A percentile compares a stretch with the other conserved stretches of the same genome.
These are phyloP conservation scores for Xyrichtys novacula DNA, from an alignment of 2,797 vertebrate species.

Conservation along the genomic window DNA sequence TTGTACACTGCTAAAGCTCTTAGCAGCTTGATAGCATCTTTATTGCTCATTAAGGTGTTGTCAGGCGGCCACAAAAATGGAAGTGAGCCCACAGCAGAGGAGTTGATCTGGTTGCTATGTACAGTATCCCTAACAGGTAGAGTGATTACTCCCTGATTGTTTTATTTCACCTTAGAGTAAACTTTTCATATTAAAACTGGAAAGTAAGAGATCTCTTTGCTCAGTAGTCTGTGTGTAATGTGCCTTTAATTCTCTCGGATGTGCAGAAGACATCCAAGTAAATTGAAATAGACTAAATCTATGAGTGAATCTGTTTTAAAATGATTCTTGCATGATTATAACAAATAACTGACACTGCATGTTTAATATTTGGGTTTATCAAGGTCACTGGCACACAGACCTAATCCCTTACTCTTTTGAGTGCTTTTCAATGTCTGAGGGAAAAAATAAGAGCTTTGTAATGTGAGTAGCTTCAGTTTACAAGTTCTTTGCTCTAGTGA, in stretches of 20 bases:
- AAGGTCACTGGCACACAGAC: background rate
- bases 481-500: no score
- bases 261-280: background rate
- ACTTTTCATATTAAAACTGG: background rate
- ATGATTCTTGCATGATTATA: background rate
- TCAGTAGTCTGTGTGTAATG: background rate
- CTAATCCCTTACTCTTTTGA: no score
- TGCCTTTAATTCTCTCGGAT: background rate
- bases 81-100: slow-evolving; percentile 6
- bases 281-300: background rate
- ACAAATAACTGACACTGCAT: background rate
- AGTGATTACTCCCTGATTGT: background rate
- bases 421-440: no score
- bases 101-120: slow-evolving; percentile 18
- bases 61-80: slow-evolving; percentile 26
- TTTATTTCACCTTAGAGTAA: background rate
- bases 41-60: slow-evolving; percentile 44
- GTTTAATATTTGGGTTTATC: background rate
- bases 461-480: no score
- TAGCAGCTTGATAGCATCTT: slow-evolving; percentile 51
- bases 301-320: background rate
- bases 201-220: background rate
- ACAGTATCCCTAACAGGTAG: background rate
- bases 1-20: slow-evolving; percentile 19
- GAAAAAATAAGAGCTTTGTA: no score